These are phyloP conservation scores for Ptychadena robeensis DNA, from an alignment of 2,797 vertebrate species.

Conservation along the genomic window DNA sequence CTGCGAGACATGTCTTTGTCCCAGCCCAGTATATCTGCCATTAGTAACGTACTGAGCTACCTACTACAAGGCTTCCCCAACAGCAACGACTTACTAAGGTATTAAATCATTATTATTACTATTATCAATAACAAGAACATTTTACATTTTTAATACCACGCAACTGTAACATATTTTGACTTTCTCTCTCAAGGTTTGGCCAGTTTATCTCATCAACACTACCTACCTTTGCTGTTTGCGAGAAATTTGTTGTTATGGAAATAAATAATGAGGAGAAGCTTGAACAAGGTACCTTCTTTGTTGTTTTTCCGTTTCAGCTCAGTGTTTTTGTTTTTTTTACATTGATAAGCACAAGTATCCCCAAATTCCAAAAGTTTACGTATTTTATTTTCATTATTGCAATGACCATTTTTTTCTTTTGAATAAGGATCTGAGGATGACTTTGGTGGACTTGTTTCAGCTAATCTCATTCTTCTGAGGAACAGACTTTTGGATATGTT, in stretches of 20 bases:
- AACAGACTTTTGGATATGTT: slow-evolving; percentile 94
- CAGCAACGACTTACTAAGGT: slow-evolving; percentile 91
- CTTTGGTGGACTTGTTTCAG: slow-evolving; percentile 91
- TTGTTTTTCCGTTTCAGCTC: neutral
- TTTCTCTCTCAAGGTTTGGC: slow-evolving; percentile 82
- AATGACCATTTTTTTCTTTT: neutral
- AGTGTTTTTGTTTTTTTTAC: too few species aligned
- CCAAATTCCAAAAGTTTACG: too few species aligned
- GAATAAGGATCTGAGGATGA: slow-evolving; percentile 88
- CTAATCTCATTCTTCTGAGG: slow-evolving; percentile 91
- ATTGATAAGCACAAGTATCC: neutral
- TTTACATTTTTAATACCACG: too few species aligned
- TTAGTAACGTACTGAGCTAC: slow-evolving; percentile 92
- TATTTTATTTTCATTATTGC: neutral
- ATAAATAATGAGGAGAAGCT: slow-evolving; percentile 92
- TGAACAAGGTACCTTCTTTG: slow-evolving; percentile 80
- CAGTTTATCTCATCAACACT: slow-evolving; percentile 97
- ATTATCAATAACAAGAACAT: too few species aligned
- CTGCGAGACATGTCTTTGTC: slow-evolving; percentile 91
- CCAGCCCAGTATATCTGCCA: slow-evolving; percentile 91
- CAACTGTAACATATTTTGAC: too few species aligned
- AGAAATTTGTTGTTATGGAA: slow-evolving; percentile 98
- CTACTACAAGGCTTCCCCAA: slow-evolving; percentile 94
- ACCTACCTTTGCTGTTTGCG: slow-evolving; percentile 95
- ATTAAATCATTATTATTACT: too few species aligned